Conservation (phyloP, 2,888 invertebrate genomes). For the Synergus japonicus region DNA sequence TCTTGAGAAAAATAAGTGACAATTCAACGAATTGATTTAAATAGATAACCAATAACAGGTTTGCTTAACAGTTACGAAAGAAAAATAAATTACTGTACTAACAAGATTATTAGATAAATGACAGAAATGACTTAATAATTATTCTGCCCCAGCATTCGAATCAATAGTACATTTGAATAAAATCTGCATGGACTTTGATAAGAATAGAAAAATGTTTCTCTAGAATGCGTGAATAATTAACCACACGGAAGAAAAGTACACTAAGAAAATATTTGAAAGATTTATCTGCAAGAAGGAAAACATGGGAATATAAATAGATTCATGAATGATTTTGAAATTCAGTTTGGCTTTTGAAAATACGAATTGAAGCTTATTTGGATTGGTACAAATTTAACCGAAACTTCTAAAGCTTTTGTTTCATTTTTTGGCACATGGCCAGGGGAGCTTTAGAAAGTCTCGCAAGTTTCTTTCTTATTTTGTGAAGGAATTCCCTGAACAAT, state of each 20-base stretch:
- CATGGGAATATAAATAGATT: neutral
- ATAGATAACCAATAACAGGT: slow-evolving; percentile 18
- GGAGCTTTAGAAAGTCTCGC: neutral
- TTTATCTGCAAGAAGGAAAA: neutral
- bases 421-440: slow-evolving; percentile 16
- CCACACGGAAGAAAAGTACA: slow-evolving; percentile 19
- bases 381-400: neutral
- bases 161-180: slow-evolving; percentile 24
- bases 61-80: slow-evolving; percentile 28
- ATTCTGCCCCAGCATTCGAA: neutral
- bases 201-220: slow-evolving; percentile 10
- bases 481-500: neutral
- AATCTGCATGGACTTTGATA: slow-evolving; percentile 16
- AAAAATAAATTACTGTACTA: slow-evolving; percentile 24
- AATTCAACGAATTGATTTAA: slow-evolving; percentile 19
- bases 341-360: neutral
- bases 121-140: slow-evolving; percentile 25
- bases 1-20: neutral
- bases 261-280: slow-evolving; percentile 20
- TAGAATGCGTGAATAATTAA: slow-evolving; percentile 30
- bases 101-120: slow-evolving; percentile 32
- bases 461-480: neutral
- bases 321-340: slow-evolving; percentile 4
- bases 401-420: slow-evolving; percentile 6
- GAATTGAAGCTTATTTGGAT: neutral